Conservation (phyloP, 2,888 invertebrate species). For the Tetranychus piercei region DNA sequence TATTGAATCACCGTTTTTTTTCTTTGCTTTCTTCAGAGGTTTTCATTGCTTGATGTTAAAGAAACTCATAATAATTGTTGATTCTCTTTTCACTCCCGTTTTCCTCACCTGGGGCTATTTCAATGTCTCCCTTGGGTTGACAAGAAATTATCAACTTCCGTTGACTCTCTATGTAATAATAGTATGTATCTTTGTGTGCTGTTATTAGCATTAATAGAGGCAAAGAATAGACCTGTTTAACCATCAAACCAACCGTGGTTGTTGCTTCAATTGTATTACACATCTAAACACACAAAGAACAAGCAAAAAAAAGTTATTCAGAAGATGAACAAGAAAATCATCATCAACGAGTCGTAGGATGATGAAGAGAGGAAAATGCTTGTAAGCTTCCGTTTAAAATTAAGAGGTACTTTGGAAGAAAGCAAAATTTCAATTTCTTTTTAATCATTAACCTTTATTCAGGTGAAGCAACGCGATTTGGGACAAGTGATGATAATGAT, state of each 20-base stretch:
- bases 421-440: not conserved
- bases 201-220: not conserved
- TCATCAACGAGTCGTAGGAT: not conserved
- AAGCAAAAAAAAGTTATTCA: not conserved
- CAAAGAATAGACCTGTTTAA: not conserved
- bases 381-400: not conserved
- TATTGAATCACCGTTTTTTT: not conserved
- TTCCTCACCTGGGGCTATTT: not conserved
- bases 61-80: too few species aligned
- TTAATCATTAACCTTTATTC: not conserved
- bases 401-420: not conserved
- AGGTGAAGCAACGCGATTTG: too few species aligned
- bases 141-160: slow-evolving; percentile 1
- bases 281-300: not conserved
- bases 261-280: not conserved
- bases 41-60: too few species aligned
- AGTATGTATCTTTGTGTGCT: not conserved
- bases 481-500: too few species aligned
- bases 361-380: not conserved
- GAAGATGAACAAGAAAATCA: not conserved
- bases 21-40: not conserved
- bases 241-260: slow-evolving; percentile 1
- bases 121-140: not conserved
- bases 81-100: not conserved
- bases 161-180: not conserved